Evolutionary conservation across 2,888 invertebrate genomes (phyloP).

Genomic region (Catotricha subobsoleta): DNA sequence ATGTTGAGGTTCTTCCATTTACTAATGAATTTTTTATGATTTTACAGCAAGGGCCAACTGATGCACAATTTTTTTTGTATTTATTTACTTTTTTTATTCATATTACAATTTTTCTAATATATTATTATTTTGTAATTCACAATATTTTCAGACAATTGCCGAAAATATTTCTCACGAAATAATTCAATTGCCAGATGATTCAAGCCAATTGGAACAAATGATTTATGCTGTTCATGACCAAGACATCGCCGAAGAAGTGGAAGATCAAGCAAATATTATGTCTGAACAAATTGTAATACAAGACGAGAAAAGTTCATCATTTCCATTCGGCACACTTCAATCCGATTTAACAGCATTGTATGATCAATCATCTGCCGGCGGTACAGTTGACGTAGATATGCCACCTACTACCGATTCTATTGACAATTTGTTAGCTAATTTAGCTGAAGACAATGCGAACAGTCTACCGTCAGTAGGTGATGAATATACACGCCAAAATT

Average conservation of each 20-base stretch:
- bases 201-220: too few relatives aligned
- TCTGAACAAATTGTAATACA: conserved; percentile 9
- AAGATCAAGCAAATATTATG: background rate
- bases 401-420: conserved; percentile 10
- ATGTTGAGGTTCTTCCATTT: conserved; percentile 27
- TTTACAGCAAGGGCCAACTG: conserved; percentile 31
- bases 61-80: conserved; percentile 11
- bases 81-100: conserved; percentile 8
- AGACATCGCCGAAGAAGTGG: background rate
- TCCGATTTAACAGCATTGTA: conserved; percentile 9
- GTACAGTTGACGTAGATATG: background rate
- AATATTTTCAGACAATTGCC: background rate
- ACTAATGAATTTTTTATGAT: conserved; percentile 25
- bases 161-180: background rate
- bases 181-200: too few relatives aligned
- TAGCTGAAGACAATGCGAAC: conserved; percentile 28
- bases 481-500: conserved; percentile 15
- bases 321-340: conserved; percentile 22
- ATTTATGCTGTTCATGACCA: background rate
- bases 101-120: conserved; percentile 10
- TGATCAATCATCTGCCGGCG: conserved; percentile 16
- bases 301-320: conserved; percentile 29
- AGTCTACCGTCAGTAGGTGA: conserved; percentile 27
- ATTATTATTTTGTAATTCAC: background rate
- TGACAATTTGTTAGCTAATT: conserved; percentile 26